Conservation (phyloP, 2,888 invertebrate species). For the Tolmerus cingulatus region DNA sequence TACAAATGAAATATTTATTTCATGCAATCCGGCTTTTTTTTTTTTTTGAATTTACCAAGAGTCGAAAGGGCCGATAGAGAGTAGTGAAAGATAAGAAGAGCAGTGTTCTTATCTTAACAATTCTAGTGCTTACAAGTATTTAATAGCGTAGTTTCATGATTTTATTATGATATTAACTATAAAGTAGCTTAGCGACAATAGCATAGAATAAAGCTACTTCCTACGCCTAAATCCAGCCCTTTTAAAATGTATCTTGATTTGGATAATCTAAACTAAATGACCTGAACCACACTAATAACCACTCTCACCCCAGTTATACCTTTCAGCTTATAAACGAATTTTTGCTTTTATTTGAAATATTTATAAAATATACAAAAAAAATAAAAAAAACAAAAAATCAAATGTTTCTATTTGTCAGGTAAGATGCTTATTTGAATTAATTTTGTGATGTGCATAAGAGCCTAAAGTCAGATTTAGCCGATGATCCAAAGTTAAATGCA, state of each 20-base stretch:
- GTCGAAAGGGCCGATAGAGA: neutral
- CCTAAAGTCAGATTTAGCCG: neutral
- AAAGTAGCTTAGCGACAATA: neutral
- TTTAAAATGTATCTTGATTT: neutral
- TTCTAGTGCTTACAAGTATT: neutral
- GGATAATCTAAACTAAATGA: neutral
- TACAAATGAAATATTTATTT: neutral
- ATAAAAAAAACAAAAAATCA: neutral
- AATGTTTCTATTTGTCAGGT: neutral
- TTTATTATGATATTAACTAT: neutral
- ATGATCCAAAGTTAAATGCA: neutral
- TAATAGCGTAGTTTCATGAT: neutral
- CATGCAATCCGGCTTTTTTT: neutral
- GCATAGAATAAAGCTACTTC: neutral
- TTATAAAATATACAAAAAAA: constrained; percentile 6
- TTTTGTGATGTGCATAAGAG: neutral
- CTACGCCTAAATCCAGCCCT: neutral
- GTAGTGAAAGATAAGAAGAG: neutral
- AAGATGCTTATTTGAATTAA: neutral
- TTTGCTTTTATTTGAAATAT: neutral
- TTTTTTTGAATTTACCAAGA: neutral
- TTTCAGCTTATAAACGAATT: neutral
- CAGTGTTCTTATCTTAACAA: neutral
- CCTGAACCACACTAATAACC: neutral
- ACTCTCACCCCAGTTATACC: neutral